Percentiles rank a stretch among this genome's conserved stretches.
phyloP scores from a whole-genome alignment of 2,113 vertebrate species.

The Hippocampus zosterae region DNA sequence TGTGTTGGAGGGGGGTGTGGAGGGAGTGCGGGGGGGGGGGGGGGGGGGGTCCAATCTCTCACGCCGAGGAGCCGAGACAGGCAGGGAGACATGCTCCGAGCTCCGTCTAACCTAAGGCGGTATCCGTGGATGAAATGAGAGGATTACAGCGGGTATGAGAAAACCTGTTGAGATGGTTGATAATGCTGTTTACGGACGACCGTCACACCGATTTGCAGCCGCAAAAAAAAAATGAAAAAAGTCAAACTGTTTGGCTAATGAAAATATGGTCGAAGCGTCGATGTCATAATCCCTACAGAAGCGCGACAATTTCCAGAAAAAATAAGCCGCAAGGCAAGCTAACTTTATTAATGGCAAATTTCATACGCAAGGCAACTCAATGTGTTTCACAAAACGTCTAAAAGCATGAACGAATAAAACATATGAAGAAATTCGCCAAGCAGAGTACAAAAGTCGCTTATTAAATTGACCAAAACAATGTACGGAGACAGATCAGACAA shows the following conservation, averaged over 20 bases:
- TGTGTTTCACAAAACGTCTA: too few species aligned
- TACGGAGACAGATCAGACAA: too few species aligned
- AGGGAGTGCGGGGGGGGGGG: slow-evolving; percentile 2
- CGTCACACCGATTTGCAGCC: slow-evolving; percentile 36
- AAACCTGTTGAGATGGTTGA: slow-evolving; percentile 73
- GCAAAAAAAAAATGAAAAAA: slow-evolving; percentile 22
- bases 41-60: slow-evolving; percentile 69
- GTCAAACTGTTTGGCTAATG: slow-evolving; percentile 70
- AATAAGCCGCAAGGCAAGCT: not conserved
- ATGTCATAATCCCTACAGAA: slow-evolving; percentile 46
- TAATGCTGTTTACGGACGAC: slow-evolving; percentile 64
- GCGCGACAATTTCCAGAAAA: not conserved
- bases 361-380: too few species aligned
- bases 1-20: slow-evolving; percentile 5
- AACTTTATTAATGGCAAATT: too few species aligned
- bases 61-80: slow-evolving; percentile 68
- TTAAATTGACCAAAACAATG: too few species aligned
- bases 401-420: too few species aligned
- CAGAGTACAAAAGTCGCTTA: too few species aligned
- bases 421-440: too few species aligned
- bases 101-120: slow-evolving; percentile 57
- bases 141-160: slow-evolving; percentile 73
- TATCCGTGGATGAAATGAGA: slow-evolving; percentile 74
- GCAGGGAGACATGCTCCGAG: slow-evolving; percentile 58
- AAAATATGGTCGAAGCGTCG: slow-evolving; percentile 54